Percentiles rank a stretch among this genome's conserved stretches.
Conservation (phyloP, 2,797 vertebrate species). For the Carduelis carduelis region DNA sequence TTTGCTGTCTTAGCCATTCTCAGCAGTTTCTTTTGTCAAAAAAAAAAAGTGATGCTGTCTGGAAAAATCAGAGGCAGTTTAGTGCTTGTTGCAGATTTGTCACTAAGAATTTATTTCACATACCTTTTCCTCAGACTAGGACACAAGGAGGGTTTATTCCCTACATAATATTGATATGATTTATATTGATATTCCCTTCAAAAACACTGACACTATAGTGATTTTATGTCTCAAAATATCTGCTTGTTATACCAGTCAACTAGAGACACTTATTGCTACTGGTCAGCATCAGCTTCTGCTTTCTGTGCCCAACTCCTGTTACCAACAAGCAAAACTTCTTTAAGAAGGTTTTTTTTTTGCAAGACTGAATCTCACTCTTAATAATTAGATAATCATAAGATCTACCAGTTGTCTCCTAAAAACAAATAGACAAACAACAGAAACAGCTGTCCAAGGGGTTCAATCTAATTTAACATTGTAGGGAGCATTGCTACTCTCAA, state of each 20-base stretch:
- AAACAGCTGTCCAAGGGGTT: neutral
- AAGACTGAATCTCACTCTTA: neutral
- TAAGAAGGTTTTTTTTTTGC: neutral
- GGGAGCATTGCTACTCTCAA: neutral
- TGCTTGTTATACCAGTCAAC: neutral
- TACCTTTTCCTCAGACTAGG: neutral
- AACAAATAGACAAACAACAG: neutral
- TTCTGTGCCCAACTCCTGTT: neutral
- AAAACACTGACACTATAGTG: neutral
- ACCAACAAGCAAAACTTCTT: neutral
- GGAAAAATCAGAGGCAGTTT: neutral
- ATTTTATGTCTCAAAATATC: neutral
- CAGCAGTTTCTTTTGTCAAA: conserved; percentile 11
- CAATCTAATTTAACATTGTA: neutral
- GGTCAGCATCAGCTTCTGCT: neutral
- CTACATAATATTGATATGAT: neutral
- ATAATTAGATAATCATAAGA: neutral
- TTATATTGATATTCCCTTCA: too few species aligned
- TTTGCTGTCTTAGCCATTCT: neutral
- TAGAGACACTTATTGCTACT: neutral
- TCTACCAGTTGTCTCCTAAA: neutral
- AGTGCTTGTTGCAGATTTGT: neutral
- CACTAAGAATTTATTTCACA: neutral
- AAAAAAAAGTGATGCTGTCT: neutral
- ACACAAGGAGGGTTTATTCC: neutral